Evolutionary conservation across 2,888 invertebrate genomes (phyloP).

Genomic region (Agriopis aurantiaria): DNA sequence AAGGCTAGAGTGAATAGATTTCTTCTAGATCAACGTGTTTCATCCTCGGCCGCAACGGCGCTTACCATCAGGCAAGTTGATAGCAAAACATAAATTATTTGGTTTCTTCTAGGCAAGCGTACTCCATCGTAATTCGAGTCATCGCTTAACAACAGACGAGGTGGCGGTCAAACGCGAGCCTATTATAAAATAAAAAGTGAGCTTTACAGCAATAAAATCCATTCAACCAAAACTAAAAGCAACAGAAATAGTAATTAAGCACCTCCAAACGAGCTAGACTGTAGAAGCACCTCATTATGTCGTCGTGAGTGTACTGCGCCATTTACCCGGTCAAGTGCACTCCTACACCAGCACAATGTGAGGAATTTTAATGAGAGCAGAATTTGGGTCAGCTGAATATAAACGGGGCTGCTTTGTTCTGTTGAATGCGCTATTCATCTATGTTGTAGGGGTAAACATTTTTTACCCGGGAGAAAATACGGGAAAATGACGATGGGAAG

Average conservation of each 20-base stretch:
- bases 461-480: conserved; percentile 11
- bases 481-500: conserved; percentile 11
- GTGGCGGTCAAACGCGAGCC: too few relatives aligned
- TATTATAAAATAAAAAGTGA: too few relatives aligned
- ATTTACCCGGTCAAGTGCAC: conserved; percentile 43
- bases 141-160: too few relatives aligned
- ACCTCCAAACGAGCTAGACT: background rate
- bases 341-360: conserved; percentile 30
- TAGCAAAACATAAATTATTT: too few relatives aligned
- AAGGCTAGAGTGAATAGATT: too few relatives aligned
- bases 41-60: too few relatives aligned
- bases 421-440: conserved; percentile 31
- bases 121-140: too few relatives aligned
- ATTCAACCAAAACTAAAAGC: background rate
- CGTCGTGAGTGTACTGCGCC: conserved; percentile 3
- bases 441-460: conserved; percentile 27
- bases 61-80: too few relatives aligned
- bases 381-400: conserved; percentile 40
- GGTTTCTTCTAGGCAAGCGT: too few relatives aligned
- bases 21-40: too few relatives aligned
- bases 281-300: conserved; percentile 4
- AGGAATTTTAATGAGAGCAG: conserved; percentile 37
- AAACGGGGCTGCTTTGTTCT: conserved; percentile 35
- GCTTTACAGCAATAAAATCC: too few relatives aligned
- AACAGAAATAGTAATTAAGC: background rate